Percentiles rank a stretch among this genome's conserved stretches.
Conservation (phyloP, 2,113 vertebrate species). For the Reinhardtius hippoglossoides region DNA sequence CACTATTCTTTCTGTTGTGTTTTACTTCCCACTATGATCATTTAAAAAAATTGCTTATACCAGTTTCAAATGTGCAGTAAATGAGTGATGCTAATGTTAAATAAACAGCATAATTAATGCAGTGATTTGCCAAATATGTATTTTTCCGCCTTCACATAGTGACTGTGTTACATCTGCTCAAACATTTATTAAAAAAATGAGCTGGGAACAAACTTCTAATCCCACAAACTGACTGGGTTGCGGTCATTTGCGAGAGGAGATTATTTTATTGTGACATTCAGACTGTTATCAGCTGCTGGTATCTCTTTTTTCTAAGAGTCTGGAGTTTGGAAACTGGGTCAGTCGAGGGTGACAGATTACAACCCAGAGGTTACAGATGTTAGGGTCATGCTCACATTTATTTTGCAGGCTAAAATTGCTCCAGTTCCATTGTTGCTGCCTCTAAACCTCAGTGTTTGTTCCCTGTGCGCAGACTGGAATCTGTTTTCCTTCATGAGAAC, state of each 20-base stretch:
- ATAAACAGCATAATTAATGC: too few species aligned
- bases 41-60: too few species aligned
- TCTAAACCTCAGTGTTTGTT: constrained; percentile 8
- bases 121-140: too few species aligned
- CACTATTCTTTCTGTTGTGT: too few species aligned
- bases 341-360: constrained; percentile 55
- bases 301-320: constrained; percentile 40
- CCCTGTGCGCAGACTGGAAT: constrained; percentile 38
- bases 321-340: constrained; percentile 56
- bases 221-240: neutral
- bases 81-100: too few species aligned
- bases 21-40: too few species aligned
- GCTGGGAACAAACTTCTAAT: neutral
- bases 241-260: constrained; percentile 13
- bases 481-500: constrained; percentile 26
- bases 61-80: too few species aligned
- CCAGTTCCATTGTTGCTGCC: constrained; percentile 21
- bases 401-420: constrained; percentile 28
- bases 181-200: neutral
- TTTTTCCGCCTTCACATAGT: too few species aligned
- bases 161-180: neutral
- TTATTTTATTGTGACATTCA: constrained; percentile 51
- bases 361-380: constrained; percentile 16
- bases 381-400: constrained; percentile 7
- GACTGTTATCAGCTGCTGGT: constrained; percentile 50